These are phyloP conservation scores for Callipepla californica DNA, from an alignment of 2,113 vertebrate genomes.

Conservation along the genomic window DNA sequence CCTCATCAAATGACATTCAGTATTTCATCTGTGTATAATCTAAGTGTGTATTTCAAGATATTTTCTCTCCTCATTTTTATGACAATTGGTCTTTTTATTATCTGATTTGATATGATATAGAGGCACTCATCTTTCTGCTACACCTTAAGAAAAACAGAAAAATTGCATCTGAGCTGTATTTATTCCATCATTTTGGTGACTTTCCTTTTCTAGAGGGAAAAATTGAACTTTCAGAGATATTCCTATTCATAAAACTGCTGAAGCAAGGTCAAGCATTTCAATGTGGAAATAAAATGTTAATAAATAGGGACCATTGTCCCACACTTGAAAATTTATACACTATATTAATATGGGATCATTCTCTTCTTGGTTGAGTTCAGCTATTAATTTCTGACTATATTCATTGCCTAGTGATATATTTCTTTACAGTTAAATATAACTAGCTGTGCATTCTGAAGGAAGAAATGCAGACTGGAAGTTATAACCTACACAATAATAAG, in stretches of 20 bases:
- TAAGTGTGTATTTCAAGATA: neutral
- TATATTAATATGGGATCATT: constrained; percentile 8
- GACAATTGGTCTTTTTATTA: constrained; percentile 1
- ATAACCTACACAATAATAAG: constrained; percentile 24
- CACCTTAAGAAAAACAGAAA: constrained; percentile 11
- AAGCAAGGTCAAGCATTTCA: constrained; percentile 70
- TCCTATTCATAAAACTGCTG: constrained; percentile 69
- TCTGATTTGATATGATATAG: neutral
- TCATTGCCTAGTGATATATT: constrained; percentile 66
- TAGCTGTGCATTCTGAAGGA: constrained; percentile 69
- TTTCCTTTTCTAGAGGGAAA: constrained; percentile 16
- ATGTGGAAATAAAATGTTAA: constrained; percentile 63
- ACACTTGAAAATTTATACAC: constrained; percentile 53
- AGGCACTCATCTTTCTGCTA: neutral
- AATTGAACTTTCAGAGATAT: constrained; percentile 36
- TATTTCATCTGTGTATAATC: neutral
- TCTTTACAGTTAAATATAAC: constrained; percentile 70
- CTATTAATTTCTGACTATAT: constrained; percentile 69
- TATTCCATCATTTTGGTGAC: neutral
- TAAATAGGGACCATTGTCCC: constrained; percentile 51
- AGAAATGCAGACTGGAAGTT: constrained; percentile 60
- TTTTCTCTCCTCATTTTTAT: neutral
- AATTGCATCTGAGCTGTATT: neutral
- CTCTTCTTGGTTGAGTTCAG: constrained; percentile 55
- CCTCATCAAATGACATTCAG: neutral